Conservation (phyloP, 2,888 invertebrate genomes). For the Stenoptilia bipunctidactyla region DNA sequence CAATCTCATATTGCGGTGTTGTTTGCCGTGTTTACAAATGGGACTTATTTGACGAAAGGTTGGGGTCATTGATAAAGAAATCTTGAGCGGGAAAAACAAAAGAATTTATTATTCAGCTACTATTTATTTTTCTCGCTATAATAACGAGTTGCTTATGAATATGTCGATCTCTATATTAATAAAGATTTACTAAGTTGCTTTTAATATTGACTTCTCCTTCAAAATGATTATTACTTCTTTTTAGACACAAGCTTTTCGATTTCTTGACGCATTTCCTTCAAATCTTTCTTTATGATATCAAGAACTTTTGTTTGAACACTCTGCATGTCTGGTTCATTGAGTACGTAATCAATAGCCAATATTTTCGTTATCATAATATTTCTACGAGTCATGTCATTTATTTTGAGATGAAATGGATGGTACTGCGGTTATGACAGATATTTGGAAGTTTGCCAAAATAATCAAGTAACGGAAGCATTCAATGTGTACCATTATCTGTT, state of each 20-base stretch:
- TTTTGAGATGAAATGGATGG: neutral
- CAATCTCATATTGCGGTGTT: conserved; percentile 1
- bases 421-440: conserved; percentile 18
- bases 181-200: neutral
- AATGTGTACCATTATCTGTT: conserved; percentile 40
- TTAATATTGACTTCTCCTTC: too few relatives aligned
- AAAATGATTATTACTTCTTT: too few relatives aligned
- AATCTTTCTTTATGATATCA: too few relatives aligned
- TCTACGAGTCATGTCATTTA: neutral
- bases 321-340: too few relatives aligned
- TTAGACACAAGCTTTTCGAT: too few relatives aligned
- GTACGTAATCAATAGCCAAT: too few relatives aligned
- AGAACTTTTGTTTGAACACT: too few relatives aligned
- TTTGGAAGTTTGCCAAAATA: conserved; percentile 55
- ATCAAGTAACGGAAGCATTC: conserved; percentile 41
- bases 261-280: neutral
- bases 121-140: too few relatives aligned
- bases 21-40: neutral
- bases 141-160: too few relatives aligned
- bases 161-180: too few relatives aligned
- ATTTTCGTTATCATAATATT: neutral
- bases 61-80: neutral
- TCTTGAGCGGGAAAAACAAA: neutral
- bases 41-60: neutral
- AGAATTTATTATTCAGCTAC: too few relatives aligned